Base-by-base conservation (phyloP, 2,888 invertebrate genomes). In the Nephrotoma guestfalica region DNA sequence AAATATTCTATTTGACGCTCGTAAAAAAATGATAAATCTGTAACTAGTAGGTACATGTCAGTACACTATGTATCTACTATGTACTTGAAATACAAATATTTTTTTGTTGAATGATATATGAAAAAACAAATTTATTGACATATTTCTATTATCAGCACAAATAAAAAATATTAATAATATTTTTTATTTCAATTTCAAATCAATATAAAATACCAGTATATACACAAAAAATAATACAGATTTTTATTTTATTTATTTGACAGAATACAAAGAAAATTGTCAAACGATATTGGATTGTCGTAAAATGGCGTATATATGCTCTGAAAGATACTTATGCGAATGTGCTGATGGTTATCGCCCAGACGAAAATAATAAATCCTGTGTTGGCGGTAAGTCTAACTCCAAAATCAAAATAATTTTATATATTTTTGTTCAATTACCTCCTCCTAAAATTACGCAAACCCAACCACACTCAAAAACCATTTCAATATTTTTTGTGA, bases 221-320 rank as follows among this genome's bases (percentile, higher is more conserved):
- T 30, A 47, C 47, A 71, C 11, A 71, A 71, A 71, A 51, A 30
- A 30, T 30, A 71, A 71, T 11, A 18, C 9, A 18, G 18, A 71
- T 71, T 71, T 71, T 71, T 30, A 30, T 45, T 41, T 43, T 85
- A 41, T 85, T 71, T n/a, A n/a, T 41, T 30, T 45, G n/a, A 42
- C 86, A 88, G 88, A 88, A 87, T 86, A 88, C 83, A 86, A 86
- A 43, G 87, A 86, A 30, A 18, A 86, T 41, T 88, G 88, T 86
- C 86, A 85, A 18, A 57, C 43, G 9, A 86, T 83, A 13, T 87
- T 47, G 83, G 88, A 88, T 86, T 88, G 88, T 87, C 88, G 88
- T 13, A 86, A 87, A 83, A 87, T 86, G 87, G 88, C 88, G n/a
- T 88, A 88, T 86, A 85, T 87, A 41, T 88, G 88, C 86, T 87